Conservation (phyloP, 2,888 invertebrate species). For the Myopa testacea region DNA sequence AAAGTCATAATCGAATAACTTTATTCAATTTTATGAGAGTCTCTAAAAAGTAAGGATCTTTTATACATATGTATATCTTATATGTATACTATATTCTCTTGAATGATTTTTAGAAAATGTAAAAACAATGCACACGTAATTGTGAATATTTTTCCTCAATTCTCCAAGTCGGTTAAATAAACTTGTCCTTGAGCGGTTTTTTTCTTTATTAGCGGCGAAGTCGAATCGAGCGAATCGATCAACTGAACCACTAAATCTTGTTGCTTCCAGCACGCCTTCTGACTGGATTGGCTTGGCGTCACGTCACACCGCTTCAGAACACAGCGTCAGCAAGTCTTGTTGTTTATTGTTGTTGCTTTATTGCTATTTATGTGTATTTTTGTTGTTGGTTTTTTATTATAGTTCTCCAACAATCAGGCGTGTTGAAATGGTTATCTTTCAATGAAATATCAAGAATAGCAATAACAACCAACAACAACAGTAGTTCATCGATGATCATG, state of each 20-base stretch:
- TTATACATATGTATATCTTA: too few species aligned
- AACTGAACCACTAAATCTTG: background rate
- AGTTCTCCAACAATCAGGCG: slow-evolving; percentile 9
- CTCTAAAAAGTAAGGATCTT: too few species aligned
- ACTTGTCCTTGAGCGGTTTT: slow-evolving; percentile 22
- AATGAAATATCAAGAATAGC: slow-evolving; percentile 1
- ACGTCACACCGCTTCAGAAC: background rate
- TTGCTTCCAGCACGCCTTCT: slow-evolving; percentile 3
- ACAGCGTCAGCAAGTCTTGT: background rate
- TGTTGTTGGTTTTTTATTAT: background rate
- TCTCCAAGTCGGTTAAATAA: background rate
- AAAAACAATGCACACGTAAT: slow-evolving; percentile 1
- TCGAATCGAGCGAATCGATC: slow-evolving; percentile 5
- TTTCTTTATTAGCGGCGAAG: slow-evolving; percentile 4
- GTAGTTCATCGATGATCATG: background rate
- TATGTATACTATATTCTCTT: too few species aligned
- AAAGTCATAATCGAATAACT: too few species aligned
- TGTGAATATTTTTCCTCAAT: background rate
- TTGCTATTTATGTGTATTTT: background rate
- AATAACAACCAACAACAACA: background rate
- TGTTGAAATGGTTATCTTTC: slow-evolving; percentile 23
- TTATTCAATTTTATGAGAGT: too few species aligned
- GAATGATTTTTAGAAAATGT: background rate
- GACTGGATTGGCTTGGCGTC: background rate
- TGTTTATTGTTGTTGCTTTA: slow-evolving; percentile 4